phyloP scores from a whole-genome alignment of 2,113 vertebrate species.

The Oncorhynchus tshawytscha region DNA sequence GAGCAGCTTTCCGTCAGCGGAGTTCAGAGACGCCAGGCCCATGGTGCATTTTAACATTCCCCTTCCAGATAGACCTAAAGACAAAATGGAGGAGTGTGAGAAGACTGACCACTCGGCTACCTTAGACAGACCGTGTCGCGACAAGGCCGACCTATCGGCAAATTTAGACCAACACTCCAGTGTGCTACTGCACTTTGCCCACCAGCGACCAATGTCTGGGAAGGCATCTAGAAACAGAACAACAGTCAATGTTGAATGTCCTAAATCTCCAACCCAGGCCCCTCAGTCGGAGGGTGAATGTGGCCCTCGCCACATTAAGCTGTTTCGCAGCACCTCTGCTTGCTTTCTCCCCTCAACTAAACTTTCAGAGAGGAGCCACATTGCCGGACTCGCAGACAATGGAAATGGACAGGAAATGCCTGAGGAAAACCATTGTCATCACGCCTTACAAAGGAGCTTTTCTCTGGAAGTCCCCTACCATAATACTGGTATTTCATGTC shows the following conservation, averaged over 20 bases:
- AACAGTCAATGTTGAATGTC: conserved; percentile 51
- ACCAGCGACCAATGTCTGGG: conserved; percentile 64
- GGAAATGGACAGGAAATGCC: conserved; percentile 52
- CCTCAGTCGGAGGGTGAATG: conserved; percentile 50
- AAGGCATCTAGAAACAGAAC: conserved; percentile 60
- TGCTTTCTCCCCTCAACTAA: conserved; percentile 64
- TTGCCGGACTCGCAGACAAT: conserved; percentile 48
- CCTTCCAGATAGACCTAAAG: conserved; percentile 63
- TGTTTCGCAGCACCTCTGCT: conserved; percentile 77
- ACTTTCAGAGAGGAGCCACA: conserved; percentile 55
- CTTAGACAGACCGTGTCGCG: no score
- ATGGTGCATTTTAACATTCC: conserved; percentile 75
- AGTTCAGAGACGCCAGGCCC: conserved; percentile 77
- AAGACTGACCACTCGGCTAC: conserved; percentile 47
- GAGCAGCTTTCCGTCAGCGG: conserved; percentile 55
- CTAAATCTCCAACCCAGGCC: conserved; percentile 45
- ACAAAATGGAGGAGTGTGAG: conserved; percentile 35
- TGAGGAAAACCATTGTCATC: conserved; percentile 65
- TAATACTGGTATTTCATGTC: conserved; percentile 80
- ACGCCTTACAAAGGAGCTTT: conserved; percentile 86
- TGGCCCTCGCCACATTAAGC: conserved; percentile 61
- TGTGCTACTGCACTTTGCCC: conserved; percentile 78
- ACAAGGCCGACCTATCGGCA: no score
- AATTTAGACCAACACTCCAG: conserved; percentile 69
- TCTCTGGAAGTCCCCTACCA: conserved; percentile 83